A percentile compares a stretch with the other conserved stretches of the same genome.
phyloP scores from a whole-genome alignment of 2,113 vertebrate genomes.

The Chelonoidis abingdonii region DNA sequence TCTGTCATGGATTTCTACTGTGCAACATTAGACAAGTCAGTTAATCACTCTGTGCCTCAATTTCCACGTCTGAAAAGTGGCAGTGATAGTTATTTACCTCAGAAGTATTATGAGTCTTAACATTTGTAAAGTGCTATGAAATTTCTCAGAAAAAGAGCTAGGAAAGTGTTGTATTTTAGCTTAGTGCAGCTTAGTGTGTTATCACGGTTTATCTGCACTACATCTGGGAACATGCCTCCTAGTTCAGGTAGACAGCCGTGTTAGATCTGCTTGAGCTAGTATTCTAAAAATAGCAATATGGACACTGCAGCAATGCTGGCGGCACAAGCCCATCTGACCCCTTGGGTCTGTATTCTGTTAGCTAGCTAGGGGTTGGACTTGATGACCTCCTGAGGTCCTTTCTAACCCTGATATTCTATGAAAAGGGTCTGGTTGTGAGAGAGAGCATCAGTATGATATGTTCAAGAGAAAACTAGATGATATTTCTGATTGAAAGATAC shows the following conservation, averaged over 20 bases:
- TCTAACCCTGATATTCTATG: conserved; percentile 19
- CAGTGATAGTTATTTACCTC: background rate
- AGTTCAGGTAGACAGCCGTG: background rate
- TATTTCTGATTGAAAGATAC: conserved; percentile 57
- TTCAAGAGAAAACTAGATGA: conserved; percentile 59
- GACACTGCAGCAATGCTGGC: background rate
- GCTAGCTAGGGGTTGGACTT: too few relatives aligned
- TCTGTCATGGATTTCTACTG: background rate
- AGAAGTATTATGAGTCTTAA: background rate
- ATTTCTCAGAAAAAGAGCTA: background rate
- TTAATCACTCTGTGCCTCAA: background rate
- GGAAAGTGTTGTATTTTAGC: background rate
- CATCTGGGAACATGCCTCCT: background rate
- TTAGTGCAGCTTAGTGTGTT: background rate
- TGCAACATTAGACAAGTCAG: background rate
- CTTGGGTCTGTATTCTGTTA: background rate
- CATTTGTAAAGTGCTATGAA: background rate
- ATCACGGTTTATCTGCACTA: background rate
- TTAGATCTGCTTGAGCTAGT: background rate
- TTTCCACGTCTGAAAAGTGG: background rate
- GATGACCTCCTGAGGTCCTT: too few relatives aligned
- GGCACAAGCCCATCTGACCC: background rate
- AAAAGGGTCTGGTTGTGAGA: conserved; percentile 65
- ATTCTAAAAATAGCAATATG: background rate
- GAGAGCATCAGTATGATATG: conserved; percentile 47